Conservation (phyloP, 2,797 vertebrate genomes). For the Lepilemur ruficaudatus region DNA sequence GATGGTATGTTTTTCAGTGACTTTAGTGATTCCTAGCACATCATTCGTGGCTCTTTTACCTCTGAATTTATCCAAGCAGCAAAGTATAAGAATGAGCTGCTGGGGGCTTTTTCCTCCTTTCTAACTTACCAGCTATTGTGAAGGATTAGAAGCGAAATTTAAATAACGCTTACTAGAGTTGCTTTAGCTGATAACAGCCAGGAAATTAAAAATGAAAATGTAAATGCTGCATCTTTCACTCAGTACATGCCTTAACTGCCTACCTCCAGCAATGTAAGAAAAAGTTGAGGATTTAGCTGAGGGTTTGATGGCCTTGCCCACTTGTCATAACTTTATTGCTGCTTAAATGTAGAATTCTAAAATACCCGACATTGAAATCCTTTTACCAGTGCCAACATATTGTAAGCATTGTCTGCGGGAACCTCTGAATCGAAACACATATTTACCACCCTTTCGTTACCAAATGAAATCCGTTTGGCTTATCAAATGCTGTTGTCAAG, state of each 20-base stretch:
- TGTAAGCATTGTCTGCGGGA: slow-evolving; percentile 33
- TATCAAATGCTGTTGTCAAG: not conserved
- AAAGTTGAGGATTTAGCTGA: not conserved
- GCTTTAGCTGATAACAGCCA: not conserved
- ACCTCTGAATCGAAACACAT: slow-evolving; percentile 36
- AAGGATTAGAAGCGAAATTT: slow-evolving; percentile 10
- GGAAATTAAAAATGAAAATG: slow-evolving; percentile 33
- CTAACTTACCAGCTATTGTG: not conserved
- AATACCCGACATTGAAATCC: not conserved
- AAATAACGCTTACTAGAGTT: not conserved
- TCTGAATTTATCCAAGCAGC: not conserved
- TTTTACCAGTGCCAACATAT: not conserved
- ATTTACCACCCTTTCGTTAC: slow-evolving; percentile 65
- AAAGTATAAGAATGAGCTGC: not conserved
- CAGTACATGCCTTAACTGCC: not conserved
- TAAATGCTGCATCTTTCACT: not conserved
- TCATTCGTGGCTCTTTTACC: not conserved
- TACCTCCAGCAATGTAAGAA: not conserved
- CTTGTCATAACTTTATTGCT: not conserved
- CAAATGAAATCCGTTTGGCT: slow-evolving; percentile 64
- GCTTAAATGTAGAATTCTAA: slow-evolving; percentile 30
- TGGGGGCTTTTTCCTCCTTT: not conserved
- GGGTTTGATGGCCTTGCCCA: not conserved
- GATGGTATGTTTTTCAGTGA: not conserved
- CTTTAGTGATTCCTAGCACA: not conserved